Base-by-base conservation (phyloP, 2,113 vertebrate genomes). In the Coptodon bakossiorum region DNA sequence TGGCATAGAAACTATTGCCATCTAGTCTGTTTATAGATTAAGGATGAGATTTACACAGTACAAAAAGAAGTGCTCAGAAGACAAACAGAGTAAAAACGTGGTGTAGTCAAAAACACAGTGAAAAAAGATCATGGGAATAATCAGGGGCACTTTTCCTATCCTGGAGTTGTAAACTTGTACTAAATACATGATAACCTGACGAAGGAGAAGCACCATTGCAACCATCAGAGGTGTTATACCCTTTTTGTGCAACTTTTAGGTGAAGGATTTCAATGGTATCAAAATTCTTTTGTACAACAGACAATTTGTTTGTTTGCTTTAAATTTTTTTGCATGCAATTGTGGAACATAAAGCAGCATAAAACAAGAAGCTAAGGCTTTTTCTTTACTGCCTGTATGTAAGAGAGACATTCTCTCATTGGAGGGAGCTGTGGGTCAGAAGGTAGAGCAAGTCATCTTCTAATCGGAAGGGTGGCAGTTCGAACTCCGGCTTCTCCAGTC, bases 251-350 rank as follows among this genome's bases (percentile, higher is more conserved):
- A 68, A 22, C 19, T 38, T 40, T 22, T 68, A 38, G 3, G 19
- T 1, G 6, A 38, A 66, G 17, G 3, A 38, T 66, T 38, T 38
- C 38, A 38, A 38, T 38, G 19, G 10, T 9, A 7, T 7, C 34
- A 13, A 16, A 11, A 13, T n/a, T 1, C 17, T 66, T 66, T 66
- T 36, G 17, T n/a, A 66, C 34, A 66, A 19, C 1, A 36, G 31
- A 66, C 3, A 0, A 61, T 59, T 59, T 9, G 22, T 31, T 59
- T 59, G 14, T 59, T 17, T 31, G 14, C 14, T 59, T 34, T 10
- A 19, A 6, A 5, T 2, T 2, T 13, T 19, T 1, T 68, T 0
- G 0, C 63, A 22, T 9, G 36, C 11, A 38, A 38, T 22, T 68
- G 63, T 68, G 34, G 34, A 40, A 40, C 63, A 43, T 16, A 71